Evolutionary conservation across 2,888 invertebrate species (phyloP).

Genomic region (Drosophila meridionalis): DNA sequence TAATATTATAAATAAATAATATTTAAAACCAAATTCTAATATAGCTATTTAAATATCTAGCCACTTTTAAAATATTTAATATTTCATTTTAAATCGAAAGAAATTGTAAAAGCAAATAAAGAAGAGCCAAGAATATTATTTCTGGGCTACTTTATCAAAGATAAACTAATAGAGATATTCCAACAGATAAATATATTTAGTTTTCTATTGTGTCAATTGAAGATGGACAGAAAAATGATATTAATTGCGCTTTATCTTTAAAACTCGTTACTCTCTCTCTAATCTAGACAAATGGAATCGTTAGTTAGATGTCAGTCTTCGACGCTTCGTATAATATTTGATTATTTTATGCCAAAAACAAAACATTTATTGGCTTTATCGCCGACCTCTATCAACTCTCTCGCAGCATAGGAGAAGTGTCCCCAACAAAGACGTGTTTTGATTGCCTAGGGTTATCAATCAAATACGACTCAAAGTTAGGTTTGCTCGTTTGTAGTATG

Average conservation of each 20-base stretch:
- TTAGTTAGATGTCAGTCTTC: background rate
- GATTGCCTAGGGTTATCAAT: background rate
- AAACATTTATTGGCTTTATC: background rate
- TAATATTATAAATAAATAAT: too few species aligned
- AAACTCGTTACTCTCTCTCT: background rate
- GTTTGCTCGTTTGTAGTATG: background rate
- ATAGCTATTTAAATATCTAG: too few species aligned
- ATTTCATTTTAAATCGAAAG: background rate
- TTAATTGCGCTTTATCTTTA: background rate
- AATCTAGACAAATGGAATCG: background rate
- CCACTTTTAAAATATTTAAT: too few species aligned
- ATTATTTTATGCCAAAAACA: background rate
- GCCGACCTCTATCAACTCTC: background rate
- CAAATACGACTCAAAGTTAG: background rate
- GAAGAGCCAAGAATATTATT: background rate
- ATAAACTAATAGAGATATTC: background rate
- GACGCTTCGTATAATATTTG: background rate
- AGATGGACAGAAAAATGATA: background rate
- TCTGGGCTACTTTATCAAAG: background rate
- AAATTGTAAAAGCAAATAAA: background rate
- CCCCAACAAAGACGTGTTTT: background rate
- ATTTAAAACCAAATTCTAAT: too few species aligned
- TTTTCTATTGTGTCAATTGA: background rate
- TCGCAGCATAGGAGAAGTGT: background rate
- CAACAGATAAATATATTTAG: background rate